These are phyloP conservation scores for Dicranocentrus wangi DNA, from an alignment of 2,888 invertebrate species.

Conservation along the genomic window DNA sequence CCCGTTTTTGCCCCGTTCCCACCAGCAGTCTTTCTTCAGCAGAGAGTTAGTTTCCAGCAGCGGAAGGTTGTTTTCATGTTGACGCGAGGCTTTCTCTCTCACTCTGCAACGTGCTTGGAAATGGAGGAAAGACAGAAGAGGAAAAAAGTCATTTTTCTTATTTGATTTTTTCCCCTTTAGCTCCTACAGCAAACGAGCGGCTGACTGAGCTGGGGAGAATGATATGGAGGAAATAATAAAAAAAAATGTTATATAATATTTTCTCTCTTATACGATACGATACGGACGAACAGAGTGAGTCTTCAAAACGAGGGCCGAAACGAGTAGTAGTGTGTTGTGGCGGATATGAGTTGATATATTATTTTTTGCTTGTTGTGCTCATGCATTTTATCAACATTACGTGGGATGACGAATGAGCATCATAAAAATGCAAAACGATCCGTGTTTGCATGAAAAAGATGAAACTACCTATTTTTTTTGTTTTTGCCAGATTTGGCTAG, in stretches of 20 bases:
- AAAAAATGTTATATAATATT: not conserved
- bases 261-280: not conserved
- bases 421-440: conserved; percentile 45
- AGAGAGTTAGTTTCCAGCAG: too few relatives aligned
- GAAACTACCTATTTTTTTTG: conserved; percentile 1
- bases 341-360: not conserved
- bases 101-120: too few relatives aligned
- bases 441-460: too few relatives aligned
- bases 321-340: not conserved
- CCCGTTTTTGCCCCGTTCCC: too few relatives aligned
- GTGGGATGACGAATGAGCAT: conserved; percentile 26
- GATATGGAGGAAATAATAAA: not conserved
- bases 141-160: conserved; percentile 14
- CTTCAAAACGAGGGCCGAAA: too few relatives aligned
- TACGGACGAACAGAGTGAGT: too few relatives aligned
- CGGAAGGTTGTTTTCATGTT: too few relatives aligned
- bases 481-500: too few relatives aligned
- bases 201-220: not conserved
- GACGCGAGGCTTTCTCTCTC: too few relatives aligned
- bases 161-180: not conserved
- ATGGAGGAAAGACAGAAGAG: not conserved
- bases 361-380: too few relatives aligned
- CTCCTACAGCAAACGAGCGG: not conserved
- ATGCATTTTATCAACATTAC: conserved; percentile 10
- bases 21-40: too few relatives aligned